A percentile compares a stretch with the other conserved stretches of the same genome.
Conservation (phyloP, 2,113 vertebrate species). For the Clinocottus analis region DNA sequence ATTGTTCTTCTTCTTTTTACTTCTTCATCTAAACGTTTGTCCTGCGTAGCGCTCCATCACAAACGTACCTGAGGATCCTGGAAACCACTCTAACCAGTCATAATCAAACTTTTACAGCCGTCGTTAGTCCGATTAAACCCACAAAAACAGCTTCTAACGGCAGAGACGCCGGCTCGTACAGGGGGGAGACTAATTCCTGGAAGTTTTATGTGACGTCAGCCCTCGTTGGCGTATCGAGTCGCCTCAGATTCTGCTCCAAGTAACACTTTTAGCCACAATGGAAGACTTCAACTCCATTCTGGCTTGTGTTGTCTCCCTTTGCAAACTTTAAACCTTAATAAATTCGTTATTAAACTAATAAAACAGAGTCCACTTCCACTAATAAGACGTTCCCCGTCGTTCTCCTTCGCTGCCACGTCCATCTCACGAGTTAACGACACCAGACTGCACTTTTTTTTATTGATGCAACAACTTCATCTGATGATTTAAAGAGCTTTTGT, state of each 20-base stretch:
- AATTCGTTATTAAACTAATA: background rate
- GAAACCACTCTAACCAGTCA: slow-evolving; percentile 62
- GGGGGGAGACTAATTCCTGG: too few relatives aligned
- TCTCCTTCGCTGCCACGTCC: slow-evolving; percentile 1
- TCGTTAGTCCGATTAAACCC: slow-evolving; percentile 27
- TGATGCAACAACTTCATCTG: slow-evolving; percentile 59
- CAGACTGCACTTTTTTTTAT: slow-evolving; percentile 67
- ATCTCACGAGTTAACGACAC: slow-evolving; percentile 7
- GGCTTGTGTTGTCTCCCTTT: background rate
- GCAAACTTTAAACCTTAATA: background rate
- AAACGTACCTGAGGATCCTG: slow-evolving; percentile 16
- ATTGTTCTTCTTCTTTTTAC: slow-evolving; percentile 28
- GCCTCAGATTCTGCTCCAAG: background rate
- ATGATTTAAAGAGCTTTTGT: slow-evolving; percentile 51
- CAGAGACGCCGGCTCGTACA: too few relatives aligned
- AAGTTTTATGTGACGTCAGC: too few relatives aligned
- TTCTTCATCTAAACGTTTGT: slow-evolving; percentile 47
- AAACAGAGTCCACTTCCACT: slow-evolving; percentile 3
- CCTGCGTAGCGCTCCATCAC: slow-evolving; percentile 20
- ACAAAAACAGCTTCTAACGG: too few relatives aligned
- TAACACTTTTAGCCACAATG: background rate
- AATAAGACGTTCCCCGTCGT: slow-evolving; percentile 50
- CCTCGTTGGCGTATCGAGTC: background rate
- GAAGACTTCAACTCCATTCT: background rate
- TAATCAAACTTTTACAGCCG: slow-evolving; percentile 24